Conservation (phyloP, 2,888 invertebrate genomes). For the Drosophila flavopinicola region DNA sequence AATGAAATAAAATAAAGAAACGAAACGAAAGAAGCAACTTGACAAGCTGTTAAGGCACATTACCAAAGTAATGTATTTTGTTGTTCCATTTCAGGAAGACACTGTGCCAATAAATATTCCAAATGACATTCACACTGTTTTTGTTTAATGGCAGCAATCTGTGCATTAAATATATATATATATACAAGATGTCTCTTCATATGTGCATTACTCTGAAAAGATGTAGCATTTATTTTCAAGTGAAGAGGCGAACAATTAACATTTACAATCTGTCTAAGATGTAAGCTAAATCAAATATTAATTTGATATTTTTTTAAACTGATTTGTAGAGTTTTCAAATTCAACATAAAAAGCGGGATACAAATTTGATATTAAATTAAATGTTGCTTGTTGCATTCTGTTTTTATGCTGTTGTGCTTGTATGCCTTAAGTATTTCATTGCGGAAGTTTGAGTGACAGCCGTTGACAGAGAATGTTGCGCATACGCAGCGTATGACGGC, state of each 20-base stretch:
- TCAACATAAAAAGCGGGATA: not conserved
- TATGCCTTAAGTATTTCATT: constrained; percentile 26
- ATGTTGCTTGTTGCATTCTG: not conserved
- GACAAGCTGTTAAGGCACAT: constrained; percentile 64
- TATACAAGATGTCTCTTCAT: too few relatives aligned
- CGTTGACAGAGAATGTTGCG: constrained; percentile 51
- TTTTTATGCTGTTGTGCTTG: not conserved
- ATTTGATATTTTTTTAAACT: too few relatives aligned
- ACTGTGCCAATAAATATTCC: too few relatives aligned
- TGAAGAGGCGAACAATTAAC: too few relatives aligned
- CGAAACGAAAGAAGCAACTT: constrained; percentile 22
- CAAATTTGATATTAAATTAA: not conserved
- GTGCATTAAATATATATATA: too few relatives aligned
- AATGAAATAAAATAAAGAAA: too few relatives aligned
- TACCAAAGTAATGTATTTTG: constrained; percentile 29
- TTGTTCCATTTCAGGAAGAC: constrained; percentile 5
- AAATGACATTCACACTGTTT: too few relatives aligned
- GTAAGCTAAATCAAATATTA: too few relatives aligned
- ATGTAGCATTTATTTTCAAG: too few relatives aligned
- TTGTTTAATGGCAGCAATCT: too few relatives aligned
- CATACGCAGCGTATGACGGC: constrained; percentile 54
- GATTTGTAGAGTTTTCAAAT: not conserved
- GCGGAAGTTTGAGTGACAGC: constrained; percentile 37
- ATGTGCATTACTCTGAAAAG: too few relatives aligned
- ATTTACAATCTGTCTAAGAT: too few relatives aligned